Evolutionary conservation across 37 sponge, comb jelly and placozoan species (phyloP), one percentile per base, ranked within the genome.

Genomic region (Haliclona indistincta): DNA sequence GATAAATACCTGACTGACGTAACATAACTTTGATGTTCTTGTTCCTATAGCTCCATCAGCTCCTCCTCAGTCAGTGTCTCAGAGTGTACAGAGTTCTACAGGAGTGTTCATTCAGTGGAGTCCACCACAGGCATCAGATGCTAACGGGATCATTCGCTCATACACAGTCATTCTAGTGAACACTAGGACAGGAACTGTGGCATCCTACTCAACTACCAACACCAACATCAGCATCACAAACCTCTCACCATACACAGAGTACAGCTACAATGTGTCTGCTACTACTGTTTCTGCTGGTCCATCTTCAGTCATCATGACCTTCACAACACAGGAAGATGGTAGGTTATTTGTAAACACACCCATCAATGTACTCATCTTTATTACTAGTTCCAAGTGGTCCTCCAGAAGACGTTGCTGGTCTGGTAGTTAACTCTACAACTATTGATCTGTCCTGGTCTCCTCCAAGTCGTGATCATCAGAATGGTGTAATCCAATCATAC

Each of bases 251-350:
- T 61, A 40, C 64, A 62, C 76, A 62, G 42, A 28, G 17, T 75
- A 63, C 25, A 26, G 43, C 7, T 54, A 34, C 34, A 61, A 34
- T n/a, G 63, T 75, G 26, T 67, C 82, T 30, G 82, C 82, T 13
- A 67, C 36, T 0, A 82, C 82, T 36, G 80, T 80, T 17, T 62
- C 2, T 6, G 23, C 58, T 6, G 80, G 80, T 23, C 71, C 71
- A n/a, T 80, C 43, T 51, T 70, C 80, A 17, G 33, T 17, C 30
- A 11, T 63, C 7, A 2, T 67, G 20, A 45, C 7, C 3, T 19
- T 61, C 39, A 32, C 58, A 3, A 68, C 70, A 4, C n/a, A 36
- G 2, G 71, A 80, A 80, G 80, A 80, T 40, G 71, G 80, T 80
- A 61, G 2, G 33, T 73, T 8, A 8, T 38, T n/a, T 13, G 25